Percentiles rank a stretch among this genome's conserved stretches.
Evolutionary conservation across 2,797 vertebrate genomes (phyloP).

Genomic region (Pseudochromis fuscus): DNA sequence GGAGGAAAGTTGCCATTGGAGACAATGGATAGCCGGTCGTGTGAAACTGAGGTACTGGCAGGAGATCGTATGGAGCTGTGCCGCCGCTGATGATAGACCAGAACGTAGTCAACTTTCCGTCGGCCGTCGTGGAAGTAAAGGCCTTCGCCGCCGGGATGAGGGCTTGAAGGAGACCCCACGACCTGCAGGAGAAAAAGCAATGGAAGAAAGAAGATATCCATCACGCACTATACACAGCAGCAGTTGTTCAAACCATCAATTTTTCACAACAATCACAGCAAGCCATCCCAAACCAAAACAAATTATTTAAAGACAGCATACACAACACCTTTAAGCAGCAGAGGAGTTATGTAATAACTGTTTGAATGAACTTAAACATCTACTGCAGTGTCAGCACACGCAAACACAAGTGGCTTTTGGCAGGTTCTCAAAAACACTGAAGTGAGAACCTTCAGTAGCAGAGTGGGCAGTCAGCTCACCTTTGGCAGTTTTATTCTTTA

Average conservation of each 20-base stretch:
- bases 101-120: conserved; percentile 95
- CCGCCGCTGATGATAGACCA: conserved; percentile 92
- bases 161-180: conserved; percentile 68
- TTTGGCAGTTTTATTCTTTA: conserved; percentile 76
- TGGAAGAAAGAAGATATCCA: conserved; percentile 1
- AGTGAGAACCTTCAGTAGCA: conserved; percentile 75
- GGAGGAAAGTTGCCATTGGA: conserved; percentile 89
- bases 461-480: conserved; percentile 81
- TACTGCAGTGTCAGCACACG: conserved; percentile 66
- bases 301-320: conserved; percentile 19
- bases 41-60: conserved; percentile 26
- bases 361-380: conserved; percentile 75
- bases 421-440: conserved; percentile 78
- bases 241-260: background rate
- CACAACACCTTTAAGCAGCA: conserved; percentile 47
- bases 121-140: conserved; percentile 91
- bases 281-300: background rate
- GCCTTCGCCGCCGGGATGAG: conserved; percentile 67
- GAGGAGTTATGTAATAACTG: conserved; percentile 57
- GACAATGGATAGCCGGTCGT: conserved; percentile 81
- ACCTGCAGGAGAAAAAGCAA: conserved; percentile 79
- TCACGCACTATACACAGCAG: background rate
- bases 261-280: background rate
- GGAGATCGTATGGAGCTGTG: conserved; percentile 64
- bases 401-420: conserved; percentile 76